Base-by-base conservation (phyloP, 2,888 invertebrate species). In the Callyntrura sp. region DNA sequence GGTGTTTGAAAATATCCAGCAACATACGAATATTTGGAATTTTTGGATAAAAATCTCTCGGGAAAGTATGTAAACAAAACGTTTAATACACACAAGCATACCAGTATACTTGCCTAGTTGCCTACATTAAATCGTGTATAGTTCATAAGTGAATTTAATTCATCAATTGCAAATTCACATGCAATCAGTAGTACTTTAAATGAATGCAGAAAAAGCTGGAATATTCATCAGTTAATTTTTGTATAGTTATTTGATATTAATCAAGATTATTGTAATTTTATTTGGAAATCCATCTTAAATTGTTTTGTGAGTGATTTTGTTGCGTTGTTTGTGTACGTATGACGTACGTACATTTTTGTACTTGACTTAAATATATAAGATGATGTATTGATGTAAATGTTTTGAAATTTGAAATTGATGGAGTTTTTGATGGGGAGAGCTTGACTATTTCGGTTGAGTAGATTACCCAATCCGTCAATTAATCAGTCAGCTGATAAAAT, bases 51-150 rank as follows among this genome's bases (percentile, higher is more conserved):
- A 51, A 70, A 45, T 28, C 25, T n/a, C 45, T 28, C 65, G 43
- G 84, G 57, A 84, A 84, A 84, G 84, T 84, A 84, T 70, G 84
- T 84, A 84, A 84, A 84, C 65, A 84, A 78, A 28, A 9, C 70
- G 70, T 70, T 45, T 70, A 70, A 28, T 43, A 35, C 17, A 35
- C 45, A 70, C 68, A 70, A 43, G 5, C 20, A 20, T 17, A 17
- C 70, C 43, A 43, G 70, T 20, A 45, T 45, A 45, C 70, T 45
- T 35, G 9, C 28, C 0, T 35, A 45, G 6, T 0, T 45, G 45
- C 45, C 43, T 70, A 45, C 25, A 3, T 68, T 12, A 51, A 51
- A 1, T 0, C 8, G 57, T 60, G 57, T 60, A 55, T 55, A n/a
- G 65, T 68, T 68, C 14, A 68, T 35, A 28, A 35, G 65, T 68